Conservation (phyloP, 2,797 vertebrate species). For the Hoplostethus atlanticus region DNA sequence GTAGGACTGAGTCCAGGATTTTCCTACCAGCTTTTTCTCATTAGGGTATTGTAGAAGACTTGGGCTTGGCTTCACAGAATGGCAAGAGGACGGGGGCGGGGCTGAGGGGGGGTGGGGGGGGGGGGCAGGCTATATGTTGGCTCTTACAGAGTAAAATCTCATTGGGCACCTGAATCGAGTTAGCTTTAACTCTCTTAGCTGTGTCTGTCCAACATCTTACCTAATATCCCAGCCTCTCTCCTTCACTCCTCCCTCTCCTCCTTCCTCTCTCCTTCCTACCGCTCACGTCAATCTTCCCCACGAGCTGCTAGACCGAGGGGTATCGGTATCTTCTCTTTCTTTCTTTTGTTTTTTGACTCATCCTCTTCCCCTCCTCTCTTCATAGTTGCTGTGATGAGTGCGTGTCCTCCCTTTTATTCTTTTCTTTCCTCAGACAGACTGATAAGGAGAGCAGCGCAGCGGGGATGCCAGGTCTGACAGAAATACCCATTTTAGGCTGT, state of each 20-base stretch:
- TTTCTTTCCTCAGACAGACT: constrained; percentile 26
- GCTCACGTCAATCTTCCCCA: background rate
- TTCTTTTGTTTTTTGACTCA: constrained; percentile 1
- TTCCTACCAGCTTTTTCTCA: constrained; percentile 96
- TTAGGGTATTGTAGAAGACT: constrained; percentile 86
- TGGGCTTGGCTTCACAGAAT: constrained; percentile 84
- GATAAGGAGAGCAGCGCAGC: constrained; percentile 56
- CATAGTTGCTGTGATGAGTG: constrained; percentile 25
- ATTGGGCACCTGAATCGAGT: constrained; percentile 60
- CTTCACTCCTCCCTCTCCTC: constrained; percentile 39
- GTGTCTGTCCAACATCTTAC: constrained; percentile 39
- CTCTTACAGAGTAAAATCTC: constrained; percentile 59
- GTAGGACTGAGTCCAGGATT: constrained; percentile 94
- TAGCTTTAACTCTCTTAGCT: constrained; percentile 47
- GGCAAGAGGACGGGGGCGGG: constrained; percentile 83
- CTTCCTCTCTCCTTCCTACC: background rate
- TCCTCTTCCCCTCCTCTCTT: constrained; percentile 9
- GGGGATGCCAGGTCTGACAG: constrained; percentile 65
- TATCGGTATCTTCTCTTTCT: background rate
- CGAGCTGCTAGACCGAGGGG: background rate
- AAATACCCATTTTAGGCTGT: constrained; percentile 75
- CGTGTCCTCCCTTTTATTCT: constrained; percentile 7
- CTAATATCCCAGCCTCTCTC: constrained; percentile 15
- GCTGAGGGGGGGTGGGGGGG: constrained; percentile 58
- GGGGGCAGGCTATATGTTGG: constrained; percentile 54